These are phyloP conservation scores for Columba janthina DNA, from an alignment of 2,113 vertebrate species.

Conservation along the genomic window DNA sequence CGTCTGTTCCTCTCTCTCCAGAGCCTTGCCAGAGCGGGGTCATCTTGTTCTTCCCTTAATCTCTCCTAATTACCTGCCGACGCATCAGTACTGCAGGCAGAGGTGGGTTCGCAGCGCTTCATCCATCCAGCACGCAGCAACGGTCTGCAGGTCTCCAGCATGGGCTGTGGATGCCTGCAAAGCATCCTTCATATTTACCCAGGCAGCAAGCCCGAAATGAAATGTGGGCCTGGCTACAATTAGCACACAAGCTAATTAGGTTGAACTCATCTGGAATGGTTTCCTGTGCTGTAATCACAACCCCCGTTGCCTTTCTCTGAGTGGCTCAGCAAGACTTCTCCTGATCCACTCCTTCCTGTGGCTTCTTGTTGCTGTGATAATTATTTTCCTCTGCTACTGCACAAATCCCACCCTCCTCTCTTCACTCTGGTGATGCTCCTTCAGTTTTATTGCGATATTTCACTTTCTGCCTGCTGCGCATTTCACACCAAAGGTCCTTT, in stretches of 20 bases:
- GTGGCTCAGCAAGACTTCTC: conserved; percentile 55
- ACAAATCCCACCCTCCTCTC: neutral
- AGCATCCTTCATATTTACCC: neutral
- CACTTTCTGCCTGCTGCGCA: neutral
- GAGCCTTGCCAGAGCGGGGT: neutral
- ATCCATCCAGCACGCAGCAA: neutral
- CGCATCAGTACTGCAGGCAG: neutral
- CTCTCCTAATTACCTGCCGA: neutral
- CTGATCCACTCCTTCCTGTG: conserved; percentile 13
- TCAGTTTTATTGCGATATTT: conserved; percentile 24
- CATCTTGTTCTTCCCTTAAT: neutral
- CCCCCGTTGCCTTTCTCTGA: neutral
- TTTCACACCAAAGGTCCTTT: neutral
- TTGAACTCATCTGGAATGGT: neutral
- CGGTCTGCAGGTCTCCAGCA: neutral
- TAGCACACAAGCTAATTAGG: conserved; percentile 28
- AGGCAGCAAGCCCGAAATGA: neutral
- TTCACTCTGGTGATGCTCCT: neutral
- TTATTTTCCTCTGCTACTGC: conserved; percentile 6
- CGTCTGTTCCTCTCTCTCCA: neutral
- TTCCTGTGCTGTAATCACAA: conserved; percentile 58
- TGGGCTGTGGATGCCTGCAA: neutral
- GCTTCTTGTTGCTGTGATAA: neutral
- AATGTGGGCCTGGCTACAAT: neutral
- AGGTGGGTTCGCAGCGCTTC: neutral